Conservation (phyloP, 1,140 invertebrate genomes). For the Belonocnema kinseyi region DNA sequence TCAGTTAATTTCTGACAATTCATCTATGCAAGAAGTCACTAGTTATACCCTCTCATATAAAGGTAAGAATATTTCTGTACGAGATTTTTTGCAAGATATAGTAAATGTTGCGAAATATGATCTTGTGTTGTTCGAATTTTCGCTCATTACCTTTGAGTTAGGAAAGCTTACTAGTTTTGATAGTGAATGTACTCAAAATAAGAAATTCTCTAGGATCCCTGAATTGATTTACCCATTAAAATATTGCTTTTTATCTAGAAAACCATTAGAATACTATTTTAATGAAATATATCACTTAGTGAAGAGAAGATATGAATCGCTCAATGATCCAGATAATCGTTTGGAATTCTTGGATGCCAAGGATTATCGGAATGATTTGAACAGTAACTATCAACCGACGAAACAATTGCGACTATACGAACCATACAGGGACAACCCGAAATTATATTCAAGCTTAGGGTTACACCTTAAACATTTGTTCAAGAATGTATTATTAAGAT, state of each 20-base stretch:
- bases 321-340: no score
- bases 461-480: no score
- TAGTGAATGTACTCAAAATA: background rate
- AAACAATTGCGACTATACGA: no score
- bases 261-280: constrained; percentile 14
- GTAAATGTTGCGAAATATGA: background rate
- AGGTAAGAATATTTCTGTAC: background rate
- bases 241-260: no score
- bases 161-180: background rate
- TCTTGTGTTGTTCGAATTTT: background rate
- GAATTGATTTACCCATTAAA: constrained; percentile 34
- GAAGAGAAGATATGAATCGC: no score
- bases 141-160: background rate
- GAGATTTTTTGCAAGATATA: background rate
- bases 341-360: no score
- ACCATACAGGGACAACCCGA: no score
- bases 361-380: no score
- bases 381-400: no score
- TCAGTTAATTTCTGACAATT: background rate
- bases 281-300: no score
- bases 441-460: no score
- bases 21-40: background rate
- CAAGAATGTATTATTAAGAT: no score
- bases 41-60: background rate
- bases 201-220: constrained; percentile 7